These are phyloP conservation scores for Euura lappo DNA, from an alignment of 1,140 invertebrate genomes.

Conservation along the genomic window DNA sequence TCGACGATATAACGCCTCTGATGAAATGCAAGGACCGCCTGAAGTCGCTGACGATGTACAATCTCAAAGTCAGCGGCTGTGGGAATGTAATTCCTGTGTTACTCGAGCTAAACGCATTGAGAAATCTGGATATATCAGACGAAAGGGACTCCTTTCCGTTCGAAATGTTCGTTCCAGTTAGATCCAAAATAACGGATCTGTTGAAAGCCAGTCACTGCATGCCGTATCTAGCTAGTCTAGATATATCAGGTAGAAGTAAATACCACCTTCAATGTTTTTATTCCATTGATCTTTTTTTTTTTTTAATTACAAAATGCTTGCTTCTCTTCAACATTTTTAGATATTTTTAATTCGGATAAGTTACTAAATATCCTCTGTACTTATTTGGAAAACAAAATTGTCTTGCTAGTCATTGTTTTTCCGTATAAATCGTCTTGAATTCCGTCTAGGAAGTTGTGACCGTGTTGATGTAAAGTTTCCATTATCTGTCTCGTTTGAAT, in stretches of 20 bases:
- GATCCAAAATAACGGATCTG: conserved; percentile 60
- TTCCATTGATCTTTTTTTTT: neutral
- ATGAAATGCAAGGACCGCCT: conserved; percentile 68
- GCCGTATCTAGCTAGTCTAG: conserved; percentile 69
- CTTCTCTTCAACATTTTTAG: neutral
- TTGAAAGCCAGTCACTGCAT: conserved; percentile 61
- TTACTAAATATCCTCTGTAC: too few species aligned
- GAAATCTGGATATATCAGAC: conserved; percentile 72
- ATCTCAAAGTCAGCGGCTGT: conserved; percentile 63
- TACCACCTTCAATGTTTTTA: neutral
- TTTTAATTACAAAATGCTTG: neutral
- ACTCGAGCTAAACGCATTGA: conserved; percentile 65
- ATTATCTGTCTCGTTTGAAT: too few species aligned
- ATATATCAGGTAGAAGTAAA: conserved; percentile 68
- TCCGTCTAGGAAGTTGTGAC: too few species aligned
- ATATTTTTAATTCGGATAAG: neutral
- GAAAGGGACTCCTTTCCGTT: conserved; percentile 62
- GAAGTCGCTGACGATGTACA: conserved; percentile 70
- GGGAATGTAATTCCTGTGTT: conserved; percentile 64
- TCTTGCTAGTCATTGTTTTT: too few species aligned
- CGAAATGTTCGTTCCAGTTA: conserved; percentile 54
- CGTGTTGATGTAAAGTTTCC: too few species aligned
- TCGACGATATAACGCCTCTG: conserved; percentile 72
- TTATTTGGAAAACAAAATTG: too few species aligned
- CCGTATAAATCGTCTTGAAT: too few species aligned